These are phyloP conservation scores for Heterocephalus glaber DNA, from an alignment of 2,113 vertebrate species.

Conservation along the genomic window DNA sequence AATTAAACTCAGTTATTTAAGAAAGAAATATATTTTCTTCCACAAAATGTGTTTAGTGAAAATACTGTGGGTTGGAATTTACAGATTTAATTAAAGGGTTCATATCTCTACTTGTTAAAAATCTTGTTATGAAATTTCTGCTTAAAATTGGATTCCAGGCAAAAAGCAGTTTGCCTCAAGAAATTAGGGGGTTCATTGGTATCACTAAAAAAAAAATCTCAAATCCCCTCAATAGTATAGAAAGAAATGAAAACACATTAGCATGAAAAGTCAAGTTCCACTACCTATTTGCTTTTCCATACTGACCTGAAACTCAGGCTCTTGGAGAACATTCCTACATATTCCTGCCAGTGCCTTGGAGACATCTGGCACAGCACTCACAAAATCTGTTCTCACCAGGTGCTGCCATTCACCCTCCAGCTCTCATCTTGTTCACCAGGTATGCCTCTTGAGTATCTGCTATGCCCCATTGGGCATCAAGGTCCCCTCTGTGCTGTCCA, in stretches of 20 bases:
- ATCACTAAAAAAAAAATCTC: not conserved
- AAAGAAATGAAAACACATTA: not conserved
- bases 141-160: not conserved
- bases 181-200: not conserved
- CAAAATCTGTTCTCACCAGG: not conserved
- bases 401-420: not conserved
- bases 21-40: not conserved
- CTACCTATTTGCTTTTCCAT: not conserved
- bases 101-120: not conserved
- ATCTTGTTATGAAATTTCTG: not conserved
- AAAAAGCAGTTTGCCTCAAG: conserved; percentile 6
- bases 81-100: conserved; percentile 9
- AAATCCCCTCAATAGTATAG: not conserved
- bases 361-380: not conserved
- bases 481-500: not conserved
- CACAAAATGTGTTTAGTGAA: conserved; percentile 3
- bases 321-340: not conserved
- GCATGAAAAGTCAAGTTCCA: not conserved
- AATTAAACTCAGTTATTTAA: not conserved
- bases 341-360: not conserved
- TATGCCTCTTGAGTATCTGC: not conserved
- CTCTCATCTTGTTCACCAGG: not conserved
- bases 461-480: not conserved
- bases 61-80: not conserved
- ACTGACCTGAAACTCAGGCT: not conserved